A percentile compares a stretch with the other conserved stretches of the same genome.
Conservation (phyloP, 2,797 vertebrate genomes). For the Ptychadena robeensis region DNA sequence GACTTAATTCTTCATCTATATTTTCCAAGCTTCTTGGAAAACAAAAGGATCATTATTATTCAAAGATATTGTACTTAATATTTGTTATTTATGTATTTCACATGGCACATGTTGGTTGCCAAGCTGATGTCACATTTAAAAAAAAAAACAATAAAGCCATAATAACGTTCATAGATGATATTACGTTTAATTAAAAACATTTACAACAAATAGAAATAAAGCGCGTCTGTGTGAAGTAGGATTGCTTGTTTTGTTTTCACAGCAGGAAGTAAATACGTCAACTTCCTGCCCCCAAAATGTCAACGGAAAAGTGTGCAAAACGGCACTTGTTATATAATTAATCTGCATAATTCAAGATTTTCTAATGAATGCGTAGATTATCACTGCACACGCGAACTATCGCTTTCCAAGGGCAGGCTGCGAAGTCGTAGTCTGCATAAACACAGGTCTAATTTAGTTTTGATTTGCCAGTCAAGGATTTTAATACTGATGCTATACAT, state of each 20-base stretch:
- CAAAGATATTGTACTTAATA: neutral
- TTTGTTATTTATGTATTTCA: neutral
- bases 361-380: neutral
- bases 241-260: neutral
- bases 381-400: neutral
- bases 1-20: neutral
- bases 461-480: neutral
- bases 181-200: too few relatives aligned
- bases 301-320: neutral
- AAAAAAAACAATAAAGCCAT: too few relatives aligned
- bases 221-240: neutral
- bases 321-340: neutral
- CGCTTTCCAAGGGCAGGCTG: neutral
- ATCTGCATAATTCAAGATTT: neutral
- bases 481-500: neutral
- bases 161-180: too few relatives aligned
- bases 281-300: neutral
- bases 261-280: neutral
- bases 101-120: neutral
- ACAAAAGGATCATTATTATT: neutral
- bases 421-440: neutral
- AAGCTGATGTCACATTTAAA: too few relatives aligned
- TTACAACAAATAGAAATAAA: too few relatives aligned
- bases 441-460: neutral
- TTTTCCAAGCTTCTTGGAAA: slow-evolving; percentile 34